Evolutionary conservation across 2,888 invertebrate genomes (phyloP).

Genomic region (Acanthacorydalis orientalis): DNA sequence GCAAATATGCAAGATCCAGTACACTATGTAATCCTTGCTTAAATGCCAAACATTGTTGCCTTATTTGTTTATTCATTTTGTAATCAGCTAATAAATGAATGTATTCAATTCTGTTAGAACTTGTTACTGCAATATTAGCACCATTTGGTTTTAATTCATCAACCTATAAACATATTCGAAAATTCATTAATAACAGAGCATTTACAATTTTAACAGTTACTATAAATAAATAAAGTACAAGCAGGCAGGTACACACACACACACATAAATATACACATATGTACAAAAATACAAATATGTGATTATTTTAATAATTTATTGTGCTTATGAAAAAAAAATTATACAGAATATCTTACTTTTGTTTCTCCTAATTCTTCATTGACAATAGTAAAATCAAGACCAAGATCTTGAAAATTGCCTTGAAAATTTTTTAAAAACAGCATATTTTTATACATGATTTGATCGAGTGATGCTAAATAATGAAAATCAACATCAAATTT

Average conservation of each 20-base stretch:
- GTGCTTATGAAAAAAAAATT: neutral
- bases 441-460: conserved; percentile 78
- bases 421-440: conserved; percentile 71
- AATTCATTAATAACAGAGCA: neutral
- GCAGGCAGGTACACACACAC: neutral
- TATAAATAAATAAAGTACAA: neutral
- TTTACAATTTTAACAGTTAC: neutral
- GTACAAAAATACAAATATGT: conserved; percentile 9
- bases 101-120: conserved; percentile 88
- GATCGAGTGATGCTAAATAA: conserved; percentile 85
- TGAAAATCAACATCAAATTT: conserved; percentile 70
- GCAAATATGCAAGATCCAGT: conserved; percentile 80
- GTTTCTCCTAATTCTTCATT: conserved; percentile 83
- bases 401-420: conserved; percentile 73
- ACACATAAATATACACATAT: conserved; percentile 4
- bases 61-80: conserved; percentile 81
- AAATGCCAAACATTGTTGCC: conserved; percentile 75
- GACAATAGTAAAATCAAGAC: conserved; percentile 84
- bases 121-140: conserved; percentile 75
- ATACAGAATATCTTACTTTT: conserved; percentile 30
- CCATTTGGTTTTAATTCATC: conserved; percentile 87
- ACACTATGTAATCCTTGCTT: conserved; percentile 82
- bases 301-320: conserved; percentile 5
- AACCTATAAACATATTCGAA: conserved; percentile 30
- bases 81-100: conserved; percentile 93